These are phyloP conservation scores for Bagarius yarrelli DNA, from an alignment of 2,113 vertebrate species.

Conservation along the genomic window DNA sequence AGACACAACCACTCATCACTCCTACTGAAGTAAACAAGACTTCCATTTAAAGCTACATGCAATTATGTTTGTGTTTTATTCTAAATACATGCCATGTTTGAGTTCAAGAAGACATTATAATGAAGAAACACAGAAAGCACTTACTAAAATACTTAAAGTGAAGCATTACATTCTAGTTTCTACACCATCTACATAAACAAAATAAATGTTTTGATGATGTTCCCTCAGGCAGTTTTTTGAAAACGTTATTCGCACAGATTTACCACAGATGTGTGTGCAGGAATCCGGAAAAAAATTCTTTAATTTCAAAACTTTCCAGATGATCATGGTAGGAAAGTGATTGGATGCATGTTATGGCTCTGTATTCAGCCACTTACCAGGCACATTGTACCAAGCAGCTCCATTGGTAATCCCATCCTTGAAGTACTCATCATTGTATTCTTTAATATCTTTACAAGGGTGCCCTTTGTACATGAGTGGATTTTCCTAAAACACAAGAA, in stretches of 20 bases:
- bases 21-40: background rate
- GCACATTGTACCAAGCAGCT: conserved; percentile 93
- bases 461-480: conserved; percentile 85
- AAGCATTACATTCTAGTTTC: background rate
- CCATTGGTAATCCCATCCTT: conserved; percentile 92
- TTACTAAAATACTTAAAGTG: conserved; percentile 1
- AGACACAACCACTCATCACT: background rate
- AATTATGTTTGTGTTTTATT: background rate
- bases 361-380: conserved; percentile 73
- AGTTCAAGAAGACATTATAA: background rate
- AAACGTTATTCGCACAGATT: background rate
- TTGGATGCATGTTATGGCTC: background rate
- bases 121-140: background rate
- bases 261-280: background rate
- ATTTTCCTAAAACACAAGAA: conserved; percentile 78
- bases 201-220: too few relatives aligned
- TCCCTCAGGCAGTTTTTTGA: too few relatives aligned
- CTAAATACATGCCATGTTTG: background rate
- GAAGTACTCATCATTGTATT: conserved; percentile 82
- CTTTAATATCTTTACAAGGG: conserved; percentile 78
- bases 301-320: background rate
- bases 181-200: background rate
- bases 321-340: too few relatives aligned
- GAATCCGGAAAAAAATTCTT: background rate
- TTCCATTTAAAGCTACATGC: background rate